A percentile compares a stretch with the other conserved stretches of the same genome.
Evolutionary conservation across 2,113 vertebrate genomes (phyloP).

Genomic region (Seriola aureovittata): DNA sequence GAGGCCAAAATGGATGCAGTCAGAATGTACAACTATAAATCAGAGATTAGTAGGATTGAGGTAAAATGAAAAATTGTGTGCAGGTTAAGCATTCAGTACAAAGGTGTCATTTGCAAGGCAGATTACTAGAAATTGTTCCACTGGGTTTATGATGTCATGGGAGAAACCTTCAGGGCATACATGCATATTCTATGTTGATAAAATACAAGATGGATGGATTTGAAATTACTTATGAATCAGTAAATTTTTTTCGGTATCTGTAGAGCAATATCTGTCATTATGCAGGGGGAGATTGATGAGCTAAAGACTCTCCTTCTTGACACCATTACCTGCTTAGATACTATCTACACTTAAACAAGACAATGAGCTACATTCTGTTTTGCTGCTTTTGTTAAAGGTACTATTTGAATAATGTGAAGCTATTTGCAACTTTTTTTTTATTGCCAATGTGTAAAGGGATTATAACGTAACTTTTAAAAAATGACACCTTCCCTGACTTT

Average conservation of each 20-base stretch:
- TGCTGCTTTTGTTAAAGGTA: not conserved
- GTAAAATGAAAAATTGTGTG: conserved; percentile 10
- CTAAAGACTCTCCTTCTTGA: not conserved
- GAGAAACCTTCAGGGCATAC: conserved; percentile 46
- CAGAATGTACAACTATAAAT: not conserved
- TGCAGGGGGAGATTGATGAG: not conserved
- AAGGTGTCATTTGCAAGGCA: conserved; percentile 26
- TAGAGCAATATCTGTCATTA: conserved; percentile 12
- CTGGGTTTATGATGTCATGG: conserved; percentile 29
- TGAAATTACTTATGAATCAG: conserved; percentile 36
- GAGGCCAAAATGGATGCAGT: not conserved
- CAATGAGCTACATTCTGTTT: not conserved
- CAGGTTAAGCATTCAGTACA: conserved; percentile 7
- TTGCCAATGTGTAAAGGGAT: too few species aligned
- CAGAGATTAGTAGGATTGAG: not conserved
- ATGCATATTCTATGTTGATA: conserved; percentile 46
- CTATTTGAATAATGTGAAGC: too few species aligned
- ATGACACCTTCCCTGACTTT: too few species aligned
- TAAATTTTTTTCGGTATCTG: conserved; percentile 6
- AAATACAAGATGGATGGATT: conserved; percentile 19
- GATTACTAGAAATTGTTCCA: conserved; percentile 16
- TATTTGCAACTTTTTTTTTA: too few species aligned
- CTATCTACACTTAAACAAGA: not conserved
- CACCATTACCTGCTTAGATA: not conserved
- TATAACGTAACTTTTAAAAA: too few species aligned